phyloP scores from a whole-genome alignment of 2,797 vertebrate species.

The Melanotaenia trifasciata region DNA sequence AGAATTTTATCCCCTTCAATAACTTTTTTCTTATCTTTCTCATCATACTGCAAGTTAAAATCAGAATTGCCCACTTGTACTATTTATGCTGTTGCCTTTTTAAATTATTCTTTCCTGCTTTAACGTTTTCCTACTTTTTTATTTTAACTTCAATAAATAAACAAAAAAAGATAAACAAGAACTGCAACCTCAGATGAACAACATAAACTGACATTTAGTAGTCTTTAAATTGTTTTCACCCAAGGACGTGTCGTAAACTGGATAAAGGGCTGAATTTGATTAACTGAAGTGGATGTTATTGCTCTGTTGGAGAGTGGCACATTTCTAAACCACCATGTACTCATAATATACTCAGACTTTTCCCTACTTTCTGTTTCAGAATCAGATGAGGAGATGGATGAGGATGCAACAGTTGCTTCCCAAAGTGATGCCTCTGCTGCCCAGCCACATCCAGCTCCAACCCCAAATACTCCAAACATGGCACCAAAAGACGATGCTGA shows the following conservation, averaged over 20 bases:
- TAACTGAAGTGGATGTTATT: not conserved
- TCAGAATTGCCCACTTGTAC: not conserved
- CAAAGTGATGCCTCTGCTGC: not conserved
- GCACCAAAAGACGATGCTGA: not conserved
- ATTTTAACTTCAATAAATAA: not conserved
- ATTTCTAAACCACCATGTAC: not conserved
- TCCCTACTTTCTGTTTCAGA: slow-evolving; percentile 37
- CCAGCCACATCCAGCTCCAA: rapidly evolving
- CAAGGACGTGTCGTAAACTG: not conserved
- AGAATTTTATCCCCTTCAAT: too few species aligned
- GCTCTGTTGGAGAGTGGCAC: not conserved
- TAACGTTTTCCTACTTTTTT: not conserved
- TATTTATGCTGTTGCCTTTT: not conserved
- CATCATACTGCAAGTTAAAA: too few species aligned
- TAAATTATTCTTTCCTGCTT: not conserved
- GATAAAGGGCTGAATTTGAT: not conserved
- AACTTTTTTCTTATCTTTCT: not conserved
- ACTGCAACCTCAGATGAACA: too few species aligned
- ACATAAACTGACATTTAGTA: not conserved
- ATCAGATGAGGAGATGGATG: not conserved
- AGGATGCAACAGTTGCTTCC: not conserved
- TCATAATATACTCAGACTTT: not conserved
- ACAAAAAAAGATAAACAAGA: not conserved
- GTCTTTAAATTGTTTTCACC: slow-evolving; percentile 5
- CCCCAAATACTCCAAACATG: not conserved